Base-by-base conservation (phyloP, 30 jellyfish, hydroid and myxozoan genomes). In the Pelagia noctiluca region DNA sequence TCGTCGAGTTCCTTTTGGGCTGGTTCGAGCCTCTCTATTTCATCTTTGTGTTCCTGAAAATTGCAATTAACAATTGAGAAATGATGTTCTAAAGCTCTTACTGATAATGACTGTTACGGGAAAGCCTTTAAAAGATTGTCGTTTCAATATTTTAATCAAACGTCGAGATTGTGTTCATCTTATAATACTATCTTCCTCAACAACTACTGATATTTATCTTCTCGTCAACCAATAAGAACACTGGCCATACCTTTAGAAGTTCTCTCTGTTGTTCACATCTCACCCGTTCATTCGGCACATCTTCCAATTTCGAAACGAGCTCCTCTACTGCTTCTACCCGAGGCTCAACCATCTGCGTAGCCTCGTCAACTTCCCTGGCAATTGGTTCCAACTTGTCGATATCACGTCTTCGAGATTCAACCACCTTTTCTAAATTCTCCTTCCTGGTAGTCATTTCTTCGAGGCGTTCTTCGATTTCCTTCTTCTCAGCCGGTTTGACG, bases 181-280 rank as follows among this genome's bases (percentile, higher is more conserved):
- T n/a, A n/a, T n/a, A n/a, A n/a, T n/a, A n/a, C n/a, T n/a, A n/a
- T n/a, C n/a, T n/a, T n/a, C n/a, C n/a, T n/a, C n/a, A n/a, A n/a
- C n/a, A n/a, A n/a, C n/a, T n/a, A n/a, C n/a, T n/a, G n/a, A n/a
- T n/a, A n/a, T n/a, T n/a, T n/a, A n/a, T n/a, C n/a, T n/a, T n/a
- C n/a, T n/a, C n/a, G n/a, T n/a, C n/a, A n/a, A n/a, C n/a, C n/a
- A n/a, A n/a, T n/a, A n/a, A n/a, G n/a, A n/a, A n/a, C n/a, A n/a
- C n/a, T n/a, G n/a, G n/a, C n/a, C n/a, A n/a, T 67, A 86, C 96
- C 76, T 75, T 19, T 12, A 92, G 35, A 13, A 35, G 38, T 63
- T 28, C 57, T 53, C 37, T 64, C 79, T 92, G 98, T 70, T 86
- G 66, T 61, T 87, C 97, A 86, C 98, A 92, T 48, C 84, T 96